Evolutionary conservation across 2,888 invertebrate species (phyloP), one percentile per base, ranked within the genome.

Genomic region (Schizaphis graminum): DNA sequence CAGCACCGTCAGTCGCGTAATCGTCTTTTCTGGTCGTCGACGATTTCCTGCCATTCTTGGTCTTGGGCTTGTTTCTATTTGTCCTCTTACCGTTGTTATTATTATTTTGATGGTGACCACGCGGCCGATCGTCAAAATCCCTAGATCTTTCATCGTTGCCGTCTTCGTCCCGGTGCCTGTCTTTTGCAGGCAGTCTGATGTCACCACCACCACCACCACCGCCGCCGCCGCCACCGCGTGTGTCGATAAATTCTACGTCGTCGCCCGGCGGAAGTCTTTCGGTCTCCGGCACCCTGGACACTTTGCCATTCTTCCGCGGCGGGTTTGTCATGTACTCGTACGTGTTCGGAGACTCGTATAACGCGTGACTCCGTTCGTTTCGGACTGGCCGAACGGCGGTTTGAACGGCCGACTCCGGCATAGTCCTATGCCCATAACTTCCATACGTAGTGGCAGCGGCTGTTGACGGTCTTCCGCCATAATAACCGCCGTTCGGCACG

Each of bases 241-340:
- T 41, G n/a, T 47, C 16, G 47, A 93, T 89, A 3, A 94, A 49
- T 24, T 94, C 93, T n/a, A 94, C 93, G 85, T 94, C 93, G 24
- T 90, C 90, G 11, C 85, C 86, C 47, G 93, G 93, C n/a, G 93
- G 93, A 26, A 67, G 86, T 10, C 21, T 35, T 53, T 94, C 93
- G 28, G 93, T 94, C 21, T 85, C n/a, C 28, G 93, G 93, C 5
- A 90, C 86, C 7, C 90, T 21, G 47, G 49, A n/a, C 49, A 56
- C 41, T 28, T 47, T 35, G 28, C 84, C 47, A 1, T 11, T 53
- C 24, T 67, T 67, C 24, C 92, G 53, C 24, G 89, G 26, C 24
- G 89, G 93, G 21, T 85, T 90, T 47, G 5, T 61, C 93, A 94
- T 94, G 49, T 94, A 94, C 85, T 90, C 92, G 88, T 92, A 92